Evolutionary conservation across 2,113 vertebrate genomes (phyloP).

Genomic region (Mastomys natalensis): DNA sequence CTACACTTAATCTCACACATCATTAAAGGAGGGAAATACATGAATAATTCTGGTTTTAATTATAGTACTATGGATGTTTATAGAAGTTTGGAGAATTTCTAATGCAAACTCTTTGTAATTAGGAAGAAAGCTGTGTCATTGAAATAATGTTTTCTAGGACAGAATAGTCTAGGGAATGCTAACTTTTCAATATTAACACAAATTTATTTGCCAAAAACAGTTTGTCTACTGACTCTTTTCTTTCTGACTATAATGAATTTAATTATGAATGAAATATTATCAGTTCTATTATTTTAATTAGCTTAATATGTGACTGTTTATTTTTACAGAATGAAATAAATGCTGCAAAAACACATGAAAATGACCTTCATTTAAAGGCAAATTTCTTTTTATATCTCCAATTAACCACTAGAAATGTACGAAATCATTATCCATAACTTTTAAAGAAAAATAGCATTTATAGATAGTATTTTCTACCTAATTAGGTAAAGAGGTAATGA

Average conservation of each 20-base stretch:
- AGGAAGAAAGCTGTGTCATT: neutral
- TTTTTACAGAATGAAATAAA: slow-evolving; percentile 10
- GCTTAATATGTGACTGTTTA: neutral
- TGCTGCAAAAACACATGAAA: neutral
- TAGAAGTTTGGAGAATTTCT: neutral
- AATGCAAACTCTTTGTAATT: neutral
- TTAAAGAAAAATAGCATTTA: neutral
- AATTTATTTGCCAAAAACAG: neutral
- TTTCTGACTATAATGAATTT: neutral
- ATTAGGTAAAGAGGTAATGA: neutral
- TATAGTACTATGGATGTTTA: neutral
- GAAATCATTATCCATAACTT: neutral
- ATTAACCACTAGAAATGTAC: neutral
- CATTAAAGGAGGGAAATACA: neutral
- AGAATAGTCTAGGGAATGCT: neutral
- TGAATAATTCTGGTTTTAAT: neutral
- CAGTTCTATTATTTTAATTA: neutral
- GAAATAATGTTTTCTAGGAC: neutral
- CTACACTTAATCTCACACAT: neutral
- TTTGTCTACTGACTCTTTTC: neutral
- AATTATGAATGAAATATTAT: neutral
- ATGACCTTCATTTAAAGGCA: neutral
- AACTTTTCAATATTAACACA: neutral
- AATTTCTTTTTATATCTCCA: neutral
- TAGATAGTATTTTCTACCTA: neutral